Base-by-base conservation (phyloP, 2,888 invertebrate genomes). In the Diloba caeruleocephala region DNA sequence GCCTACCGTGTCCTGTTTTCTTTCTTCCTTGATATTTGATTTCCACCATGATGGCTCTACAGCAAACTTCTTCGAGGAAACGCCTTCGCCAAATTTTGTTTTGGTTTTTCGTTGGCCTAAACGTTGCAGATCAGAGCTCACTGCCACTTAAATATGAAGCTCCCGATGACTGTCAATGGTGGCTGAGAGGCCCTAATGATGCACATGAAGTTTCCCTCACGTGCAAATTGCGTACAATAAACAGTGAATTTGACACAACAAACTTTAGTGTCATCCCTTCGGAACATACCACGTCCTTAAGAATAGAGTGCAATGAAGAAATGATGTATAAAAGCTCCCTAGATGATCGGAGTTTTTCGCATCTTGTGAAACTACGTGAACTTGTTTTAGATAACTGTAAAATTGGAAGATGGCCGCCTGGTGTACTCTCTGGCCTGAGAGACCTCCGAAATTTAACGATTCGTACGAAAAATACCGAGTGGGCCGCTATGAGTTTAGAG, bases 261-360 rank as follows among this genome's bases (percentile, higher is more conserved):
- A 98, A 98, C 90, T 97, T 97, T 82, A 97, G 97, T 90, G 96
- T 97, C 44, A 97, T 97, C 59, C 97, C 97, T 34, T 95, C 96
- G 9, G 97, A 97, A 81, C 96, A 97, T 81, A 97, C 97, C 13
- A 96, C 96, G 17, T 96, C 96, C 3, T 88, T 98, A 54, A 94
- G 95, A 74, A 96, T 98, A 79, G 95, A 97, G 88, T 98, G 96
- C 92, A 97, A 96, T 81, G 96, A 96, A 80, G 96, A 96, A 74
- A 95, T 97, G 75, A 95, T 96, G 95, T 96, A 96, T 57, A 95
- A 96, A 78, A 97, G 97, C 83, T 96, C 96, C 51, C 89, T 97
- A 75, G 96, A 96, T 81, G 95, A 96, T 63, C 94, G 95, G 59
- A 96, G 97, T 80, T 97, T 98, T 76, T 95, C 96, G 23, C 97